These are phyloP conservation scores for Gorilla gorilla DNA, from an alignment of 2,113 vertebrate species.

Conservation along the genomic window DNA sequence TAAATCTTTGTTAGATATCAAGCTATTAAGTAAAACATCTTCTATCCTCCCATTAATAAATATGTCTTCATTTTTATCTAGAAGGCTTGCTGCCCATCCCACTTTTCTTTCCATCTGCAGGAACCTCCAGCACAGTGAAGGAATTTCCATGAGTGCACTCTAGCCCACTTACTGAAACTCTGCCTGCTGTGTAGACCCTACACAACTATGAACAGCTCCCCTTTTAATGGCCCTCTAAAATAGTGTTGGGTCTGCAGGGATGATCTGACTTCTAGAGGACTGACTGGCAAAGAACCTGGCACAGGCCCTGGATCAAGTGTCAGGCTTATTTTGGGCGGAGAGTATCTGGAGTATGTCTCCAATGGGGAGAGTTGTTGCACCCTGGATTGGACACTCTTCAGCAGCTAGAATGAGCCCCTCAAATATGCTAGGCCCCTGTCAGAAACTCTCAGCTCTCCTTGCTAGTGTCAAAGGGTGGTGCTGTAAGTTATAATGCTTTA, in stretches of 20 bases:
- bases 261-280: neutral
- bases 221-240: neutral
- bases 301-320: rapidly evolving
- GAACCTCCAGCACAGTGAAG: neutral
- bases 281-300: neutral
- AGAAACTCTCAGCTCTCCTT: neutral
- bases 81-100: neutral
- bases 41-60: neutral
- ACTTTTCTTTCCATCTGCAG: neutral
- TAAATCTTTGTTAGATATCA: neutral
- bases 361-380: rapidly evolving
- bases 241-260: rapidly evolving
- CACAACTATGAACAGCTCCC: neutral
- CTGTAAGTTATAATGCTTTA: neutral
- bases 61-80: neutral
- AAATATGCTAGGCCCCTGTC: neutral
- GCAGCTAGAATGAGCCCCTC: neutral
- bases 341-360: neutral
- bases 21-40: neutral
- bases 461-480: neutral
- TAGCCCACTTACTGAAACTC: neutral
- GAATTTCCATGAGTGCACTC: too few relatives aligned
- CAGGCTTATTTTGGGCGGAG: neutral
- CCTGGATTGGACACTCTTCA: neutral
- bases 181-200: neutral